These are phyloP conservation scores for Vultur gryphus DNA, from an alignment of 2,797 vertebrate species.

Conservation along the genomic window DNA sequence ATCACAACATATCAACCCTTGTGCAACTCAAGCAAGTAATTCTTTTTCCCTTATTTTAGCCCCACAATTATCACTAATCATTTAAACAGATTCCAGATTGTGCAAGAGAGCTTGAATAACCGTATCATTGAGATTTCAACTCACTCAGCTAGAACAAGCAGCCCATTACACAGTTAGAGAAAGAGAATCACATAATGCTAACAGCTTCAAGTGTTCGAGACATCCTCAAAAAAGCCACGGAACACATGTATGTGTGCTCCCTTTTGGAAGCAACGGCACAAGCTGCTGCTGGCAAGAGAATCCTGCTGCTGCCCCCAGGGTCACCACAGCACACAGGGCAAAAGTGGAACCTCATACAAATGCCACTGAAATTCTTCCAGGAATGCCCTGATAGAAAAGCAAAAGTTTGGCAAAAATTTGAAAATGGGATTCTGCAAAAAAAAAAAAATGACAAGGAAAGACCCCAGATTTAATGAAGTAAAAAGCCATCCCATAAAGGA, in stretches of 20 bases:
- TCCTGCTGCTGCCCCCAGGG: neutral
- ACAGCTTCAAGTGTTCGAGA: neutral
- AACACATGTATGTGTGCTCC: fast-evolving
- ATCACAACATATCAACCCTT: neutral
- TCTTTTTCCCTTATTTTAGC: neutral
- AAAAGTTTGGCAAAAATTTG: neutral
- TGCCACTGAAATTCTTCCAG: neutral
- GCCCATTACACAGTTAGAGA: neutral
- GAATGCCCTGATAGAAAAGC: neutral
- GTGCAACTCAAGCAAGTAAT: neutral
- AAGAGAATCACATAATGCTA: neutral
- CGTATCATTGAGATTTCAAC: fast-evolving
- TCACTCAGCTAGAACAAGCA: neutral
- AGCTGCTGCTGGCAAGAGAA: neutral
- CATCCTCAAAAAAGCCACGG: neutral
- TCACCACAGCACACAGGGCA: fast-evolving
- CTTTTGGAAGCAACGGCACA: neutral
- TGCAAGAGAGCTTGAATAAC: neutral
- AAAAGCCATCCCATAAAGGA: neutral
- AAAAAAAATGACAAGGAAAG: neutral
- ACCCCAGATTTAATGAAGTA: neutral
- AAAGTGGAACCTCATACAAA: neutral
- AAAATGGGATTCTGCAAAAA: neutral
- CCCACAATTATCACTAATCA: neutral
- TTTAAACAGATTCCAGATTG: neutral